Evolutionary conservation across 1,140 invertebrate species (phyloP).

Genomic region (Triops longicaudatus): DNA sequence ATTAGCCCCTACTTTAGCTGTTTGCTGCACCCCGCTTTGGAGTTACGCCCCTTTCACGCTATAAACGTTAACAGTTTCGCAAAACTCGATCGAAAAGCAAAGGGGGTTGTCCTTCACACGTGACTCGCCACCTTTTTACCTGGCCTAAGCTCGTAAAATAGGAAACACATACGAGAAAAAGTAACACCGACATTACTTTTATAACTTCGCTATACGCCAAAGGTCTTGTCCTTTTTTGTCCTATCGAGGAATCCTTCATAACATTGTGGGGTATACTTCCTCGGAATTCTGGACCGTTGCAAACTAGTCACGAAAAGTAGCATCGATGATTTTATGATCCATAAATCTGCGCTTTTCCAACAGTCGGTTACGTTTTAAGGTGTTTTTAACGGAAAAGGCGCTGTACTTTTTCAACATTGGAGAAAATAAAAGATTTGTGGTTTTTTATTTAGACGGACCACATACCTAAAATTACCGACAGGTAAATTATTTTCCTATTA

Average conservation of each 20-base stretch:
- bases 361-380: neutral
- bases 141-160: neutral
- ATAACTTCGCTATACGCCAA: neutral
- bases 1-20: constrained; percentile 15
- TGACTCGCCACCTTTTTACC: constrained; percentile 5
- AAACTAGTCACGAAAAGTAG: neutral
- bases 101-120: neutral
- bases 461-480: no score
- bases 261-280: neutral
- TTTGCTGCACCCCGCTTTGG: neutral
- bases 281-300: neutral
- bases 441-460: no score
- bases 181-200: neutral
- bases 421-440: no score
- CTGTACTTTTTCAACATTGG: no score
- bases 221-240: neutral
- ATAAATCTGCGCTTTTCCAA: neutral
- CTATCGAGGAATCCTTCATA: neutral
- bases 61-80: neutral
- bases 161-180: neutral
- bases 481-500: no score
- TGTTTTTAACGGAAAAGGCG: neutral
- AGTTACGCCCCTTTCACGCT: constrained; percentile 6
- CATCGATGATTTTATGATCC: neutral
- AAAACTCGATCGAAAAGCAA: neutral